These are phyloP conservation scores for Argyrosomus regius DNA, from an alignment of 2,797 vertebrate species.

Conservation along the genomic window DNA sequence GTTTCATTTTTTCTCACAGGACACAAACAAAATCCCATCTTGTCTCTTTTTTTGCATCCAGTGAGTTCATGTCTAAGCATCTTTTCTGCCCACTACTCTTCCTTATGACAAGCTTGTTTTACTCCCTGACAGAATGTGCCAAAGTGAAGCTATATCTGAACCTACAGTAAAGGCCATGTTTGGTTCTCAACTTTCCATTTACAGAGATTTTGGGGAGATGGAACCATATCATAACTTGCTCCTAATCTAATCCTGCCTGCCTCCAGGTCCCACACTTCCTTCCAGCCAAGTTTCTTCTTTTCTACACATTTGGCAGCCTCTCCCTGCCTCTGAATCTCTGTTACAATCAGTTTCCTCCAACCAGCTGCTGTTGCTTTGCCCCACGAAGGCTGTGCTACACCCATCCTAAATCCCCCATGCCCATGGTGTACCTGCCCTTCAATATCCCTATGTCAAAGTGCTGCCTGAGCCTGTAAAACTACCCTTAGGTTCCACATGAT, in stretches of 20 bases:
- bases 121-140: neutral
- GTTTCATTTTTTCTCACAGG: too few species aligned
- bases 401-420: neutral
- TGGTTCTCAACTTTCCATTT: neutral
- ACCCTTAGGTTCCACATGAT: neutral
- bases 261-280: neutral
- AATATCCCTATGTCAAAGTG: neutral
- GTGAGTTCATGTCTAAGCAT: neutral
- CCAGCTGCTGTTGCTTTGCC: constrained; percentile 3
- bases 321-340: constrained; percentile 5
- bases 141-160: neutral
- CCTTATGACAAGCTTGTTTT: neutral
- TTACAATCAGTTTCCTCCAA: neutral
- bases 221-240: neutral
- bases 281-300: neutral
- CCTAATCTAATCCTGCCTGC: neutral
- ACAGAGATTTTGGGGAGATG: neutral
- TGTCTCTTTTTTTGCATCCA: neutral
- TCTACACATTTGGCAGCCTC: neutral
- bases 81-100: neutral
- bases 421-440: neutral
- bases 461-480: neutral
- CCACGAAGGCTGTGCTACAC: neutral
- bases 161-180: too few species aligned
- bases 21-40: too few species aligned